phyloP scores from a whole-genome alignment of 2,797 vertebrate species.

The Siniperca obscura region DNA sequence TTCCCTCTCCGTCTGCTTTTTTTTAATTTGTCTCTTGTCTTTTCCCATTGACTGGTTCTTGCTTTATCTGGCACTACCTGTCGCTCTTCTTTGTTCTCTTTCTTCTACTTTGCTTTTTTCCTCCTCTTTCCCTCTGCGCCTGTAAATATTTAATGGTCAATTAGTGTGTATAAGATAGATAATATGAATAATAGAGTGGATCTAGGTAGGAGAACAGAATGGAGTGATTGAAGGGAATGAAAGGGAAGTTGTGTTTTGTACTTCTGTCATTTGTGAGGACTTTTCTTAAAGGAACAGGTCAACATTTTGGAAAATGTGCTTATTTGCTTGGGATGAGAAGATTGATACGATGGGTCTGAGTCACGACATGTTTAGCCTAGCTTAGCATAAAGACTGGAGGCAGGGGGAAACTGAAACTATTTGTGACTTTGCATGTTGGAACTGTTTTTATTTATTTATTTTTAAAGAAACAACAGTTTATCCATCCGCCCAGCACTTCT shows the following conservation, averaged over 20 bases:
- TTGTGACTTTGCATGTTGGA: too few species aligned
- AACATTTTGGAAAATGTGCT: neutral
- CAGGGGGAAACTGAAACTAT: neutral
- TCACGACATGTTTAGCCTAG: neutral
- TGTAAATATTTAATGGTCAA: conserved; percentile 40
- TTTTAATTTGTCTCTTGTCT: neutral
- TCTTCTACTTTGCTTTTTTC: neutral
- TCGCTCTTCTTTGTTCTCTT: neutral
- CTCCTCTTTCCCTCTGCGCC: neutral
- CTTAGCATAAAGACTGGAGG: too few species aligned
- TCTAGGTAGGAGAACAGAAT: neutral
- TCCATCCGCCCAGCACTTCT: too few species aligned
- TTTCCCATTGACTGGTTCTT: neutral
- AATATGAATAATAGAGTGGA: conserved; percentile 20
- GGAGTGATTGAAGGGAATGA: neutral
- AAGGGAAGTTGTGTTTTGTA: neutral
- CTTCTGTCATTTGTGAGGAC: neutral
- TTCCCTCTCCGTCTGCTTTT: neutral
- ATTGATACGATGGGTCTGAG: neutral
- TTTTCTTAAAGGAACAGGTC: neutral
- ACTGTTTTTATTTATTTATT: too few species aligned
- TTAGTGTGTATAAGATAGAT: conserved; percentile 8
- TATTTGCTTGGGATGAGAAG: neutral
- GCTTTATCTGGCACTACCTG: neutral
- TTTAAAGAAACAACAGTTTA: too few species aligned